Evolutionary conservation across 2,797 vertebrate genomes (phyloP).

Genomic region (Busarellus nigricollis): DNA sequence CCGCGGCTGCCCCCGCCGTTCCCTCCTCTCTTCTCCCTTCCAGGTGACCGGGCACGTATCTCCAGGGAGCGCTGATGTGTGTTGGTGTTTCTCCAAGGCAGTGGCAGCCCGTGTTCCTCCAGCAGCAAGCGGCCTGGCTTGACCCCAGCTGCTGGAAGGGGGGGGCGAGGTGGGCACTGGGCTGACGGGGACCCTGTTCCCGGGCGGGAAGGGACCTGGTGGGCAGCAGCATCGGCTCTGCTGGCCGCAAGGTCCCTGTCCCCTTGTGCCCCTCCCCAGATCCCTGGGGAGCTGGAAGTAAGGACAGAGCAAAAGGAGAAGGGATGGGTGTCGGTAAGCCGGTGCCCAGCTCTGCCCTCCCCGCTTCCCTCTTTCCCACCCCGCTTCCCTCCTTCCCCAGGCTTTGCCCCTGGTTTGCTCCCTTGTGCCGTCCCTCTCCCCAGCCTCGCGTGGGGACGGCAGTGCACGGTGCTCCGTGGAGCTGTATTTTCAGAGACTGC

Average conservation of each 20-base stretch:
- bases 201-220: background rate
- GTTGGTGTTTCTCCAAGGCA: background rate
- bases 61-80: background rate
- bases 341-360: fast-evolving
- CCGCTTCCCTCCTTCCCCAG: fast-evolving
- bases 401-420: background rate
- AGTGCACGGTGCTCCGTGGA: background rate
- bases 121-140: background rate
- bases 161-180: background rate
- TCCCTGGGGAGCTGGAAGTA: background rate
- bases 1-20: fast-evolving
- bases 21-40: background rate
- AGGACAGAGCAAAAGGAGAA: background rate
- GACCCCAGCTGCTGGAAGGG: background rate
- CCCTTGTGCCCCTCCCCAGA: background rate
- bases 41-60: background rate
- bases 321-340: background rate
- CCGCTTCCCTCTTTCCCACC: fast-evolving
- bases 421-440: background rate
- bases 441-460: background rate
- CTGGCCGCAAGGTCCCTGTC: background rate
- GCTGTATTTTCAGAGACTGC: constrained; percentile 63
- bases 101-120: background rate
- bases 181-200: background rate
- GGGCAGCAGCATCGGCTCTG: background rate